Evolutionary conservation across 2,888 invertebrate species (phyloP).

Genomic region (Leptopterna dolabrata): DNA sequence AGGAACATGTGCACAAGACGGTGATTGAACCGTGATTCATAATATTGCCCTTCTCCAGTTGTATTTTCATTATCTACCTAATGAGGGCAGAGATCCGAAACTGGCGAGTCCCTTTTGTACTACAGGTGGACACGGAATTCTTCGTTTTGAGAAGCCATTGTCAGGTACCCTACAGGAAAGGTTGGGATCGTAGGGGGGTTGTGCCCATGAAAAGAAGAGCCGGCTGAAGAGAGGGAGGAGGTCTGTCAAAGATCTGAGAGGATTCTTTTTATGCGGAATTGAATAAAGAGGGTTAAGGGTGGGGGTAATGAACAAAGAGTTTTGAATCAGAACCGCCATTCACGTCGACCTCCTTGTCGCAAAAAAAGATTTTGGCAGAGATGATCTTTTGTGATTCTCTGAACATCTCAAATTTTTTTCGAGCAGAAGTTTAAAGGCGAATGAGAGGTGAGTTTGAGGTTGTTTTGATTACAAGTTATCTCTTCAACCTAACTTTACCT

Average conservation of each 20-base stretch:
- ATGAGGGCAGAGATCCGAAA: not conserved
- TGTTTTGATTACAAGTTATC: not conserved
- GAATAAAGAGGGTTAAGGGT: not conserved
- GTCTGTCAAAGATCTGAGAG: slow-evolving; percentile 1
- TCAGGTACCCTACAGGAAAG: not conserved
- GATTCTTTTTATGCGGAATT: slow-evolving; percentile 25
- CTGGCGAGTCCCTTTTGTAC: not conserved
- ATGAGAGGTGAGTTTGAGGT: not conserved
- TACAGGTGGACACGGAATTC: slow-evolving; percentile 6
- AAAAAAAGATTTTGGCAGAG: too few relatives aligned
- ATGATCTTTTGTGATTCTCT: not conserved
- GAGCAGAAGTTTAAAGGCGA: not conserved
- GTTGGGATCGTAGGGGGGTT: not conserved
- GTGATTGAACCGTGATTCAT: too few relatives aligned
- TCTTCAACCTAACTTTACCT: too few relatives aligned
- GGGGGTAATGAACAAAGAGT: slow-evolving; percentile 31
- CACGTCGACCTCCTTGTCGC: not conserved
- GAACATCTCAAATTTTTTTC: not conserved
- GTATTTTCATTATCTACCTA: not conserved
- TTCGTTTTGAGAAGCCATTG: not conserved
- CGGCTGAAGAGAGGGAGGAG: not conserved
- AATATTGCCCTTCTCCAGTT: too few relatives aligned
- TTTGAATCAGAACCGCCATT: slow-evolving; percentile 24
- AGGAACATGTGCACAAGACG: too few relatives aligned
- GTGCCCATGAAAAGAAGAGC: not conserved